phyloP scores from a whole-genome alignment of 2,888 invertebrate genomes.

The Lasiommata megera region DNA sequence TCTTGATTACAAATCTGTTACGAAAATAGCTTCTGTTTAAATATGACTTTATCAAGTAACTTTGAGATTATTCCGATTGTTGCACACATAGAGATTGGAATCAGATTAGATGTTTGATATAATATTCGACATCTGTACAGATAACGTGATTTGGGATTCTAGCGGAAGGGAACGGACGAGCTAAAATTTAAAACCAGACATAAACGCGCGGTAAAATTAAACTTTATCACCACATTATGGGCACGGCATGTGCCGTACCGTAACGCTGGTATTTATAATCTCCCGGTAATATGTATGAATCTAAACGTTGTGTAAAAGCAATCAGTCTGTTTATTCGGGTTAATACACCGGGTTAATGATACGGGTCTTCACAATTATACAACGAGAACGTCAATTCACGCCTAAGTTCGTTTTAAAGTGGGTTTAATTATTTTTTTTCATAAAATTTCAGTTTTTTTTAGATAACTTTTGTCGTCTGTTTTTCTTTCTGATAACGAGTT shows the following conservation, averaged over 20 bases:
- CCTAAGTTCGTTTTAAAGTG: no score
- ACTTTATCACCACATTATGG: conserved; percentile 10
- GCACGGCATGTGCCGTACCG: neutral
- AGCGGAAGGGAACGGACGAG: conserved; percentile 19
- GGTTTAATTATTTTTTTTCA: no score
- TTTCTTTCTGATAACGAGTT: no score
- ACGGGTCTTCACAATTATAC: no score
- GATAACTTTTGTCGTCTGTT: no score
- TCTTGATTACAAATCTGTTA: neutral
- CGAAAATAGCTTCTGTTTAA: neutral
- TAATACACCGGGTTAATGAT: no score
- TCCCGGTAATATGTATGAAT: no score
- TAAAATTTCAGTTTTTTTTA: no score
- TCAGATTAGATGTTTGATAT: neutral
- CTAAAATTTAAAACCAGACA: conserved; percentile 14
- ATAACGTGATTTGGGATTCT: neutral
- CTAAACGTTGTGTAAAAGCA: no score
- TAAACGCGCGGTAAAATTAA: conserved; percentile 16
- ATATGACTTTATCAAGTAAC: neutral
- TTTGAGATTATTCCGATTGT: neutral
- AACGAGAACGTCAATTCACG: no score
- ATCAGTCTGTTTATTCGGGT: no score
- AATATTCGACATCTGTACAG: neutral
- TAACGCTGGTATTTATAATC: neutral
- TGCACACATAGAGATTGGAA: neutral